phyloP scores from a whole-genome alignment of 2,888 invertebrate genomes.

The Torymus aiolomorphi region DNA sequence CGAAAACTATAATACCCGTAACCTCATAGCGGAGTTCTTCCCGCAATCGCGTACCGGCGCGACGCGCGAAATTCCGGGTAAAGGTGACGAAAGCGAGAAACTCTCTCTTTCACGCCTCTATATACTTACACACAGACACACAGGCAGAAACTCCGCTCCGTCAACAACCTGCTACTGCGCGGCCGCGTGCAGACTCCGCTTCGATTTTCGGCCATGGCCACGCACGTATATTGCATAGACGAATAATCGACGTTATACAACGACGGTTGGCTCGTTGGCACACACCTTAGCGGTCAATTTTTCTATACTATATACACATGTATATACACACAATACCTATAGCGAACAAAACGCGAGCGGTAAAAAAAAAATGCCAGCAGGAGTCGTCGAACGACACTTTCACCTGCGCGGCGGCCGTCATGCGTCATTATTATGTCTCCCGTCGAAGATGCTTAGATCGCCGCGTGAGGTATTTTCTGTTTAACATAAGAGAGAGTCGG shows the following conservation, averaged over 20 bases:
- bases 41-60: background rate
- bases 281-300: too few relatives aligned
- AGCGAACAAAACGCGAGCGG: too few relatives aligned
- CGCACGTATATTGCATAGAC: background rate
- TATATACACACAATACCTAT: too few relatives aligned
- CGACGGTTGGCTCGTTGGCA: background rate
- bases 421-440: background rate
- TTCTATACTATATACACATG: too few relatives aligned
- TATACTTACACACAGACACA: background rate
- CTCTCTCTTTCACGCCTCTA: constrained; percentile 17
- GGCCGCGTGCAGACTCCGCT: background rate
- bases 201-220: constrained; percentile 26
- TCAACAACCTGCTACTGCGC: too few relatives aligned
- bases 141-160: background rate
- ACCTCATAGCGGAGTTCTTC: too few relatives aligned
- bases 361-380: too few relatives aligned
- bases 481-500: constrained; percentile 35
- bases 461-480: background rate
- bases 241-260: constrained; percentile 8
- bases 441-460: background rate
- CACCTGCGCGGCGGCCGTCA: background rate
- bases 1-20: too few relatives aligned
- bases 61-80: background rate
- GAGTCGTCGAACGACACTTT: background rate
- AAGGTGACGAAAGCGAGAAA: constrained; percentile 39